phyloP scores from a whole-genome alignment of 92 coral and sea anemone genomes.

The Bergia puertoricense region DNA sequence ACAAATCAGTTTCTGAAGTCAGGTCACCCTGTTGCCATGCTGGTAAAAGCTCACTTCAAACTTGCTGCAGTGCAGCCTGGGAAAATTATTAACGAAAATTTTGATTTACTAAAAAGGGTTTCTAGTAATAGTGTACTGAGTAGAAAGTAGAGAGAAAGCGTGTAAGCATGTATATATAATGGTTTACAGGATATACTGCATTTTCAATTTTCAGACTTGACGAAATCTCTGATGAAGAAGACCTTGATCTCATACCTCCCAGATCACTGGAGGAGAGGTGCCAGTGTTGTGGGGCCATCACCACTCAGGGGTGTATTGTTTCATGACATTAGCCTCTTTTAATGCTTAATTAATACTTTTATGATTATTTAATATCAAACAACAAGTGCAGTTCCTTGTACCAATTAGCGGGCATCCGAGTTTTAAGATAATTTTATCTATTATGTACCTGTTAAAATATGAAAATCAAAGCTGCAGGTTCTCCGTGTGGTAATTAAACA shows the following conservation, averaged over 20 bases:
- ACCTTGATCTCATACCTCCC: conserved; percentile 89
- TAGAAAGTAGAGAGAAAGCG: background rate
- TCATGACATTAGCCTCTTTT: conserved; percentile 53
- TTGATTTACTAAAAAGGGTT: no score
- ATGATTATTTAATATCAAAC: background rate
- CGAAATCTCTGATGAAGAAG: conserved; percentile 93
- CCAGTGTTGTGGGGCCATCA: conserved; percentile 71
- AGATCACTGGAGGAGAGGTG: conserved; percentile 76
- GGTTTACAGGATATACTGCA: no score
- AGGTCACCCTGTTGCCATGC: no score
- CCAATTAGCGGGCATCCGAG: background rate
- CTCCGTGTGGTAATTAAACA: background rate
- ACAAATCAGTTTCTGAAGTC: no score
- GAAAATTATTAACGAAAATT: no score
- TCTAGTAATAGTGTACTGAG: no score
- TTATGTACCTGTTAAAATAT: background rate
- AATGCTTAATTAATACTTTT: background rate
- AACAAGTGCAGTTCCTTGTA: background rate
- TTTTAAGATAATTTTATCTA: no score
- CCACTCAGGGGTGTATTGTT: conserved; percentile 62
- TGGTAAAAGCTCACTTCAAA: no score
- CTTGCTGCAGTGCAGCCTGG: no score
- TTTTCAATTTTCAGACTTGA: conserved; percentile 60
- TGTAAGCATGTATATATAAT: background rate
- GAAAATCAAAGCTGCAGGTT: background rate